Evolutionary conservation across 2,888 invertebrate genomes (phyloP).

Genomic region (Meloe dianella): DNA sequence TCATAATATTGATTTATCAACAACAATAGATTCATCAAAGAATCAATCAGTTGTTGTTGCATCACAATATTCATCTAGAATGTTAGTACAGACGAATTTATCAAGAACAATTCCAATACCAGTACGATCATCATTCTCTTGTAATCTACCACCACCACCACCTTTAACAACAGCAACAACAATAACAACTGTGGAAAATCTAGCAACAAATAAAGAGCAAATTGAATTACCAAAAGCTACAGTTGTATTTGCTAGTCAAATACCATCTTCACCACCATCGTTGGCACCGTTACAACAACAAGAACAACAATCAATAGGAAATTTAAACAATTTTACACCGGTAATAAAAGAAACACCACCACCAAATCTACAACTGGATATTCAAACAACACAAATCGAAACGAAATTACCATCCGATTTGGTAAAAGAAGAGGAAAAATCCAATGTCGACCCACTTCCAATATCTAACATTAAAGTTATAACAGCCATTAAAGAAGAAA

Average conservation of each 20-base stretch:
- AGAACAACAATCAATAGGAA: slow-evolving; percentile 26
- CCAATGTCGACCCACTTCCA: slow-evolving; percentile 24
- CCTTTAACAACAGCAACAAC: not conserved
- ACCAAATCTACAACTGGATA: slow-evolving; percentile 32
- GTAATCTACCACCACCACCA: slow-evolving; percentile 3
- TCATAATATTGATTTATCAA: not conserved
- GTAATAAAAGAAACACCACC: slow-evolving; percentile 53
- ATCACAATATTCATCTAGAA: slow-evolving; percentile 27
- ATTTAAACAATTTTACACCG: slow-evolving; percentile 40
- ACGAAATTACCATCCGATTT: slow-evolving; percentile 35
- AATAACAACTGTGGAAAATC: not conserved
- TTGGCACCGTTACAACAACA: slow-evolving; percentile 24
- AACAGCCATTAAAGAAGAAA: slow-evolving; percentile 50
- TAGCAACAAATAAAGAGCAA: not conserved
- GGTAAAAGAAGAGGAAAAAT: slow-evolving; percentile 20
- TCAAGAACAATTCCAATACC: slow-evolving; percentile 39
- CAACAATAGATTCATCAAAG: not conserved
- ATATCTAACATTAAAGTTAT: too few species aligned
- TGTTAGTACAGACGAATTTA: slow-evolving; percentile 43
- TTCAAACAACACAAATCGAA: slow-evolving; percentile 33
- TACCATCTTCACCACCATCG: not conserved
- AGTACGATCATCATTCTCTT: slow-evolving; percentile 36
- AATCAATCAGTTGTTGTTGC: not conserved
- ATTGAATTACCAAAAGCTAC: not conserved
- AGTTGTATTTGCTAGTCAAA: not conserved